Evolutionary conservation across 2,888 invertebrate species (phyloP), one percentile per base, ranked within the genome.

Genomic region (Lepas anatifera): DNA sequence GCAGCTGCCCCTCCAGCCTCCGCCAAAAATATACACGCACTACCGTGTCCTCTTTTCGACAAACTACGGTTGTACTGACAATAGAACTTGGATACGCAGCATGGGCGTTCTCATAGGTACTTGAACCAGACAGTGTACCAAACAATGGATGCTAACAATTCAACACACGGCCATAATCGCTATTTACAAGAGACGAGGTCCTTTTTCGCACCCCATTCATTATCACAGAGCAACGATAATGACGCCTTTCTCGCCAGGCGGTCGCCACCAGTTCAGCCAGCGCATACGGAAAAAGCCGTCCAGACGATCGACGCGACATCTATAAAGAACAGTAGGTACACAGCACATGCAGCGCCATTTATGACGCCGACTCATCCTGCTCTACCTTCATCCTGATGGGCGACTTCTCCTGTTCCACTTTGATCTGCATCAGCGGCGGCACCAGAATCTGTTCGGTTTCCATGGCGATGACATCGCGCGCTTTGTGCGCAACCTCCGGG

Each of bases 401-500:
- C 29, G 52, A 22, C 52, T n/a, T n/a, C n/a, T n/a, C n/a, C 52
- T 52, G 52, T 25, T 52, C 52, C 52, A 52, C 52, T 29, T 52
- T 52, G 52, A 52, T 52, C 52, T 52, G 52, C 52, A 52, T 52
- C 13, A 52, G 52, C 29, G 52, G 29, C 52, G 52, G 52, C 52
- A 52, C 52, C 11, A 52, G 52, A 13, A 32, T 27, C n/a, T 37
- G 39, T 27, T 50, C 52, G 7, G 68, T 52, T 27, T 52, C 50
- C 35, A 46, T 50, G 46, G 50, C 37, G 16, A 39, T 22, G 16
- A 37, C n/a, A 18, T 48, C 68, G 25, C 50, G 39, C 18, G 48
- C 37, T n/a, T n/a, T n/a, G n/a, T n/a, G n/a, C n/a, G n/a, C n/a
- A n/a, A n/a, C n/a, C n/a, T n/a, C n/a, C n/a, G n/a, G n/a, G n/a